Percentiles rank a stretch among this genome's conserved stretches.
Evolutionary conservation across 2,797 vertebrate species (phyloP).

Genomic region (Neoniphon sammara): DNA sequence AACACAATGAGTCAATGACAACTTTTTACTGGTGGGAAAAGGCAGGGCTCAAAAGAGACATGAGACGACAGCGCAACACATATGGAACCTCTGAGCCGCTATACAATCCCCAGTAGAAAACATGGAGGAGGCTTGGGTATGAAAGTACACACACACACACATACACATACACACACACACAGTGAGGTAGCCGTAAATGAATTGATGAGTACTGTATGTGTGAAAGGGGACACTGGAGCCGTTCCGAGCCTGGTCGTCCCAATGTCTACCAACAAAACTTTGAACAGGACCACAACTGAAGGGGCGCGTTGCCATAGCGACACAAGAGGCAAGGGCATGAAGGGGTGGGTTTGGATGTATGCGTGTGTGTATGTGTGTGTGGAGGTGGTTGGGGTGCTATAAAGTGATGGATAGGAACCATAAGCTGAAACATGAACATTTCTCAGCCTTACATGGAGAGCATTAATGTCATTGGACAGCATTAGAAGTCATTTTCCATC

Average conservation of each 20-base stretch:
- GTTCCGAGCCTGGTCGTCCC: conserved; percentile 39
- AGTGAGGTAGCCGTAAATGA: conserved; percentile 28
- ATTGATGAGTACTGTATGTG: conserved; percentile 52
- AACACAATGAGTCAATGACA: conserved; percentile 62
- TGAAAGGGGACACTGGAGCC: conserved; percentile 64
- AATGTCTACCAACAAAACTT: conserved; percentile 61
- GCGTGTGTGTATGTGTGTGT: conserved; percentile 21
- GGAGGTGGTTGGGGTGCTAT: not conserved
- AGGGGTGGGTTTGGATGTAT: conserved; percentile 19
- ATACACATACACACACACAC: not conserved
- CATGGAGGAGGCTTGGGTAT: not conserved
- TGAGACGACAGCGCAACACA: conserved; percentile 54
- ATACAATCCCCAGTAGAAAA: conserved; percentile 22
- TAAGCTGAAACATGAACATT: conserved; percentile 28
- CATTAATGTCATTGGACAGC: conserved; percentile 28
- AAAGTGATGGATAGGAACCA: conserved; percentile 61
- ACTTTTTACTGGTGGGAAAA: conserved; percentile 59
- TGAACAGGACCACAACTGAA: conserved; percentile 69
- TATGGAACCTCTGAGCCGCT: conserved; percentile 52
- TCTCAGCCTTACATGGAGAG: conserved; percentile 50
- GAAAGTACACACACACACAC: not conserved
- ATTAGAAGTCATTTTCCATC: conserved; percentile 38
- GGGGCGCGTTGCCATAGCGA: conserved; percentile 36
- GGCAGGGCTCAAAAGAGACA: conserved; percentile 46
- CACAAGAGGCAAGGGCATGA: conserved; percentile 27